Evolutionary conservation across 2,113 vertebrate genomes (phyloP), one percentile per base, ranked within the genome.

Genomic region (Fulmarus glacialis): DNA sequence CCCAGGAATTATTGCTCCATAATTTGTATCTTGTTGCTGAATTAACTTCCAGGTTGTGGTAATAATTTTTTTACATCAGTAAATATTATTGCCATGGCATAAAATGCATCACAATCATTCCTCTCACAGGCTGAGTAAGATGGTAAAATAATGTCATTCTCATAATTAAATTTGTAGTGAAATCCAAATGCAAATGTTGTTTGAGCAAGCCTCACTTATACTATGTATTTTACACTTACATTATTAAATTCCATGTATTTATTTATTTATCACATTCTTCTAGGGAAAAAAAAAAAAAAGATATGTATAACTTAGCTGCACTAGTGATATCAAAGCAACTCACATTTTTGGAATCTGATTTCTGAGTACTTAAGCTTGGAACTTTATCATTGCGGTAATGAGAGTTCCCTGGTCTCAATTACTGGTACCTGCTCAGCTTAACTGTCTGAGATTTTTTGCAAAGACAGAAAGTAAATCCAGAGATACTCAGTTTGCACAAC

Each of bases 61-160:
- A 97, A 91, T 42, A 43, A 14, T 91, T 97, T 90, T 75, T 97
- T 96, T 97, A 12, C 52, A 83, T 91, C 77, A 93, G 83, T 82
- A 96, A 92, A 94, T 96, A 80, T 62, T 48, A 67, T 74, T n/a
- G 56, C 52, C 71, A 72, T 20, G 64, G n/a, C 53, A 87, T 79
- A 84, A 97, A 96, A 96, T 81, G 2, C 7, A 34, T 53, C 26
- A 64, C 11, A 60, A 15, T 43, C 2, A 53, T 52, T 91, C 10
- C 6, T 72, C 24, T 52, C 30, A 59, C 14, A 66, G 24, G 5
- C 3, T 20, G 26, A 71, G 3, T 64, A 53, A 84, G 24, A 32
- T 29, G 15, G 7, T 6, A 73, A 87, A 79, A 60, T 59, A 43
- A 90, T n/a, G 5, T n/a, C 1, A 18, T 80, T 73, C 34, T 71